Evolutionary conservation across 30 jellyfish, hydroid and myxozoan genomes (phyloP).

Genomic region (Pelagia noctiluca): DNA sequence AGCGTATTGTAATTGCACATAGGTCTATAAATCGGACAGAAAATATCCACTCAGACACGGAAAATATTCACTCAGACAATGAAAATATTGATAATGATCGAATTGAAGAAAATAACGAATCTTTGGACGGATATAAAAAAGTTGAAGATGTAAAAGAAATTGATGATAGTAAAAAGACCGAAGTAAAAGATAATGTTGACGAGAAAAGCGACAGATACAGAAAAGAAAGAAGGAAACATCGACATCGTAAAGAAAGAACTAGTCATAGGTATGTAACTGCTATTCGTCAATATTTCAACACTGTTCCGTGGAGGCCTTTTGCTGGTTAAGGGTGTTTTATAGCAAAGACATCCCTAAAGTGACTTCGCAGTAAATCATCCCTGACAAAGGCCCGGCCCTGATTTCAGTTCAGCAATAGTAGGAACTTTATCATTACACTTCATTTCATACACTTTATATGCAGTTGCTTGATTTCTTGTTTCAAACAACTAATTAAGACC

Average conservation of each 20-base stretch:
- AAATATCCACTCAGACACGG: neutral
- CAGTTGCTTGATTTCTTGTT: too few species aligned
- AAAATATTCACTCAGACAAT: neutral
- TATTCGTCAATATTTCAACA: neutral
- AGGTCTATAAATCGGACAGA: neutral
- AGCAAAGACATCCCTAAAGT: too few species aligned
- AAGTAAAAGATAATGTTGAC: slow-evolving; percentile 6
- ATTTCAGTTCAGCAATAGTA: too few species aligned
- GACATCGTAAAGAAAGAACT: slow-evolving; percentile 37
- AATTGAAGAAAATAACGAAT: slow-evolving; percentile 5
- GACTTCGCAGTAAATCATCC: too few species aligned
- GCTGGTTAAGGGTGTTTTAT: too few species aligned
- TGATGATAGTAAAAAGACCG: neutral
- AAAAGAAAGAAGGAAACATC: slow-evolving; percentile 17
- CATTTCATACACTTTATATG: too few species aligned
- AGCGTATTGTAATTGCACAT: slow-evolving; percentile 48
- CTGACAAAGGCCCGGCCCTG: too few species aligned
- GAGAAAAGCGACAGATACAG: slow-evolving; percentile 3
- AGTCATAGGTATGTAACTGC: slow-evolving; percentile 34
- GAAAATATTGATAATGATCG: neutral
- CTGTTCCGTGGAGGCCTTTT: too few species aligned
- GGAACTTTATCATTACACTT: too few species aligned
- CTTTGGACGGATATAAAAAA: too few species aligned
- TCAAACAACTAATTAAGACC: too few species aligned
- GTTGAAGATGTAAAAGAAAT: neutral